phyloP scores from a whole-genome alignment of 1,140 invertebrate species.

The Brachionus sp. region DNA sequence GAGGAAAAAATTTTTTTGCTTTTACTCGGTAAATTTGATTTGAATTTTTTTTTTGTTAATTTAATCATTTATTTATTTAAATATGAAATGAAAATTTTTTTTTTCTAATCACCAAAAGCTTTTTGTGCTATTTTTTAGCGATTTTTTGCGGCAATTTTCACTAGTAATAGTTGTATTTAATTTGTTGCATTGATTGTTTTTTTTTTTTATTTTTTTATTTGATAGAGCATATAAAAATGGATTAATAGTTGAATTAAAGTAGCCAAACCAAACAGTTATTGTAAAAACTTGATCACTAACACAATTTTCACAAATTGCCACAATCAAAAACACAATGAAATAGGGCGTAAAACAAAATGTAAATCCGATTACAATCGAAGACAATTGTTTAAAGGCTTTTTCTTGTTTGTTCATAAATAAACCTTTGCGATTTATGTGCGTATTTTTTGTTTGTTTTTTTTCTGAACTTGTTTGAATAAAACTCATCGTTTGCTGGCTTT shows the following conservation, averaged over 20 bases:
- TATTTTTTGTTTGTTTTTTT: background rate
- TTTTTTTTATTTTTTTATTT: conserved; percentile 8
- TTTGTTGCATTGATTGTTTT: background rate
- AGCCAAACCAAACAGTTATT: conserved; percentile 79
- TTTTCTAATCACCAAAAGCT: background rate
- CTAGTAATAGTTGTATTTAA: background rate
- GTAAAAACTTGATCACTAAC: conserved; percentile 53
- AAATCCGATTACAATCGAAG: conserved; percentile 68
- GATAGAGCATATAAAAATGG: conserved; percentile 70
- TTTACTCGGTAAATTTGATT: no score
- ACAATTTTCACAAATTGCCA: conserved; percentile 65
- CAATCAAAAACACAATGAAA: conserved; percentile 66
- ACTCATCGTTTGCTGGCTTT: background rate
- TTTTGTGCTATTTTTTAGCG: background rate
- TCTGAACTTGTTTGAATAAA: background rate
- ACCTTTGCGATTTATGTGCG: background rate
- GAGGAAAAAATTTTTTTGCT: no score
- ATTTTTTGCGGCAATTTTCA: background rate
- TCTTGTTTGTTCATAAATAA: conserved; percentile 37
- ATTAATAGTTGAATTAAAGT: conserved; percentile 94
- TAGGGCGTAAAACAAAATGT: conserved; percentile 68
- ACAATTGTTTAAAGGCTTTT: conserved; percentile 66
- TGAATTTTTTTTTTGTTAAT: no score
- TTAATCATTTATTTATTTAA: no score
- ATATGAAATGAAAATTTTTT: no score